Percentiles rank a stretch among this genome's conserved stretches.
Evolutionary conservation across 23 tunicate species (phyloP).

Genomic region (Diplosoma virens): DNA sequence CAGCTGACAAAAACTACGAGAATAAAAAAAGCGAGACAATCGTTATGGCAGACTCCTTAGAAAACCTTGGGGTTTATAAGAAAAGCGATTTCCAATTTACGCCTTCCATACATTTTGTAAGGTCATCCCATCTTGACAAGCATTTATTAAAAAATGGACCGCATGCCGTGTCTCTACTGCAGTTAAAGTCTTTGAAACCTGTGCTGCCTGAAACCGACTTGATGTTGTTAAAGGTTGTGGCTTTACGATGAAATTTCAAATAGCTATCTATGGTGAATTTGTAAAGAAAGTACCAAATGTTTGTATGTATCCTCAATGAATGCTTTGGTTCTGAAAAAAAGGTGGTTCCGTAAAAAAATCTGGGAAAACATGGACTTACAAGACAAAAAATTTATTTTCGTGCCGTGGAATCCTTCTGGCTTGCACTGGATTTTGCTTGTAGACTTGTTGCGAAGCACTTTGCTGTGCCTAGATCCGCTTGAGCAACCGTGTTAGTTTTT

Average conservation of each 20-base stretch:
- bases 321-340: background rate
- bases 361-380: background rate
- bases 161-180: constrained; percentile 8
- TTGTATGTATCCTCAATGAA: constrained; percentile 13
- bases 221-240: background rate
- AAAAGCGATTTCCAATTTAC: too few species aligned
- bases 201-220: background rate
- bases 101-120: too few species aligned
- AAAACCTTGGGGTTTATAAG: too few species aligned
- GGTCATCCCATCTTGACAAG: too few species aligned
- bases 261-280: constrained; percentile 20
- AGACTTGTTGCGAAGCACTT: background rate
- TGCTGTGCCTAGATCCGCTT: constrained; percentile 29
- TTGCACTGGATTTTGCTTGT: constrained; percentile 40
- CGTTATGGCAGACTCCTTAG: too few species aligned
- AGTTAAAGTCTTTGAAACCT: constrained; percentile 24
- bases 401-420: constrained; percentile 29
- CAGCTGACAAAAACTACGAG: too few species aligned
- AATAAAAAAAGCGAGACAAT: too few species aligned
- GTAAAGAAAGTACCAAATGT: background rate
- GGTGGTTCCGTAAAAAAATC: background rate
- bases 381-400: constrained; percentile 1
- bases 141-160: constrained; percentile 24
- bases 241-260: constrained; percentile 27
- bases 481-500: background rate